Base-by-base conservation (phyloP, 37 sponge, comb jelly and placozoan species). In the Theonella swinhoei region DNA sequence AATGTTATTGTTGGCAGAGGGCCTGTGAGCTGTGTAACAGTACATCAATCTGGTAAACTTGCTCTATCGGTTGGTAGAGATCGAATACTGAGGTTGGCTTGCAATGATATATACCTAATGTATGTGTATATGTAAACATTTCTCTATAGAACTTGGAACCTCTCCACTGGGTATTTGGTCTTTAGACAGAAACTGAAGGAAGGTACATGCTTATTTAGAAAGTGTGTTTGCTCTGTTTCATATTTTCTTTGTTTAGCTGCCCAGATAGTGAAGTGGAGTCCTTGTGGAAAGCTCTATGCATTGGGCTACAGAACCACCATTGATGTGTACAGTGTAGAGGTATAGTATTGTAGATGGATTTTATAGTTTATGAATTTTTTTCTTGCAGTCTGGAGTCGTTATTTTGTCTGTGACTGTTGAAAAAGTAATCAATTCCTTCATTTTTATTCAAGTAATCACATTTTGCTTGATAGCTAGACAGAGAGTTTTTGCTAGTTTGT, bases 51-150 rank as follows among this genome's bases (percentile, higher is more conserved):
- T 33, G 92, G 92, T 2, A 83, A 81, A 25, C 41, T 91, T 17
- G 88, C 88, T 62, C 77, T 91, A 1, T 87, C 92, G 20, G 92
- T 91, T 3, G 79, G 85, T n/a, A 83, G 74, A 34, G 92, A 91
- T 72, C 87, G 80, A 68, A 91, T 84, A n/a, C 34, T 91, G 34
- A 78, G 92, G 92, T 91, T 4, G 24, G 41, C 37, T 22, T 29
- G 17, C 38, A 17, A 28, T 14, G 3, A 2, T 43, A 30, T 11
- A 38, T 32, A 26, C 22, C 1, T 59, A 23, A n/a, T 62, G 73
- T 61, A 4, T 8, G 40, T 74, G 20, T 39, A 63, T 0, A 1
- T 26, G 7, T 60, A 4, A 26, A 34, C n/a, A n/a, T n/a, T n/a
- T n/a, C 30, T 32, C 34, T 40, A 0, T 40, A 90, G 90, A 70